Evolutionary conservation across 2,797 vertebrate species (phyloP).

Genomic region (Thamnophis elegans): DNA sequence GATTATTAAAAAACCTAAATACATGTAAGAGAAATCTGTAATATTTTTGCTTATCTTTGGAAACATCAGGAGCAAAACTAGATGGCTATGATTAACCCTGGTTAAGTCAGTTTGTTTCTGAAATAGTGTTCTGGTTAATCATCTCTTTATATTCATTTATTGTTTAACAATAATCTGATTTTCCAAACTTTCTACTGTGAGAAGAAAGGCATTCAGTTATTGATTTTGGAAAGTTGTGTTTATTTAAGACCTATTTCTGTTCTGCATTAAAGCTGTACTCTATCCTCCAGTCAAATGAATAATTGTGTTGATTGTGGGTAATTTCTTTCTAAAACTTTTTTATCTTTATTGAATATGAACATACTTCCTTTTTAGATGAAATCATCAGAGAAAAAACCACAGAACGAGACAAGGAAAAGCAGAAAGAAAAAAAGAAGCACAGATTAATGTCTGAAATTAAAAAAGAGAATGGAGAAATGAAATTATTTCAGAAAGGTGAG

Average conservation of each 20-base stretch:
- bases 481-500: conserved; percentile 88
- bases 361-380: conserved; percentile 79
- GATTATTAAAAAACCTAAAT: not conserved
- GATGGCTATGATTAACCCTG: not conserved
- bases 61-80: not conserved
- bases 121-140: not conserved
- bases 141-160: not conserved
- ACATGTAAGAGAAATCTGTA: not conserved
- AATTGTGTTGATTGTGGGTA: not conserved
- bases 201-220: not conserved
- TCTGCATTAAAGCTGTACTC: not conserved
- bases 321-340: conserved; percentile 8
- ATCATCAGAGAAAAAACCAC: conserved; percentile 75
- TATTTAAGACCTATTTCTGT: not conserved
- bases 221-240: not conserved
- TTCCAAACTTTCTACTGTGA: not conserved
- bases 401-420: conserved; percentile 80
- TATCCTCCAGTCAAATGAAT: not conserved
- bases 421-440: conserved; percentile 90
- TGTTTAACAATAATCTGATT: not conserved
- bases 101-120: not conserved
- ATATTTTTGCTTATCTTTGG: not conserved
- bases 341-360: conserved; percentile 43
- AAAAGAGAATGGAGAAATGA: conserved; percentile 94
- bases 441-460: conserved; percentile 91